Evolutionary conservation across 2,888 invertebrate species (phyloP).

Genomic region (Acanthosepion lycidas): DNA sequence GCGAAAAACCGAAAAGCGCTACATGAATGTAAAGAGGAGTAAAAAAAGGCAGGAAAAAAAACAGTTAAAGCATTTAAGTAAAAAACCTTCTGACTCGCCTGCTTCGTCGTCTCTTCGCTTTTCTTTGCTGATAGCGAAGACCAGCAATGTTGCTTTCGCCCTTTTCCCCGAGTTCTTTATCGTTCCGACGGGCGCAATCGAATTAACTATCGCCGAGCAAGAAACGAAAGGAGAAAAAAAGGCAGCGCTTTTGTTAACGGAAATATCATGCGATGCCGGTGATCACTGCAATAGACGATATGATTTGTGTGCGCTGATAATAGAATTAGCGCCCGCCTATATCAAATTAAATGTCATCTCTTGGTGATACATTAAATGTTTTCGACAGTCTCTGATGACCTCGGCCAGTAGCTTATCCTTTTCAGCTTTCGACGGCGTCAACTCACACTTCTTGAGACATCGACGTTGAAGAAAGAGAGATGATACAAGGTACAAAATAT

Average conservation of each 20-base stretch:
- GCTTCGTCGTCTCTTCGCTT: too few relatives aligned
- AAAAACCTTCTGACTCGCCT: too few relatives aligned
- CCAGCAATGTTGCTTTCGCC: too few relatives aligned
- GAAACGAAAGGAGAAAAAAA: not conserved
- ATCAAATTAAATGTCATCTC: conserved; percentile 47
- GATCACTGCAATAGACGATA: not conserved
- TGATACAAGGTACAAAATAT: not conserved
- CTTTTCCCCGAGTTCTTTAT: too few relatives aligned
- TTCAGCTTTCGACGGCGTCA: conserved; percentile 24
- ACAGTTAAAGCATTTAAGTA: too few relatives aligned
- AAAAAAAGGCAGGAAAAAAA: too few relatives aligned
- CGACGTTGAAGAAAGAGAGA: not conserved
- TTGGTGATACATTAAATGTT: conserved; percentile 45
- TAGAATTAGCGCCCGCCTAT: conserved; percentile 42
- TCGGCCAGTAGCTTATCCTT: not conserved
- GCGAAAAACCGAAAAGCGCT: too few relatives aligned
- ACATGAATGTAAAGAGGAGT: too few relatives aligned
- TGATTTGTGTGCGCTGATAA: conserved; percentile 43
- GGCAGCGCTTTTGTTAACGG: not conserved
- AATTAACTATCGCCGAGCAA: too few relatives aligned
- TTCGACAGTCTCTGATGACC: conserved; percentile 39
- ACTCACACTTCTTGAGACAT: not conserved
- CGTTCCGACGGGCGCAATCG: too few relatives aligned
- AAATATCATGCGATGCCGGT: not conserved
- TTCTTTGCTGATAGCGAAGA: too few relatives aligned